phyloP scores from a whole-genome alignment of 2,888 invertebrate genomes.

The Blastobasis lacticolella region DNA sequence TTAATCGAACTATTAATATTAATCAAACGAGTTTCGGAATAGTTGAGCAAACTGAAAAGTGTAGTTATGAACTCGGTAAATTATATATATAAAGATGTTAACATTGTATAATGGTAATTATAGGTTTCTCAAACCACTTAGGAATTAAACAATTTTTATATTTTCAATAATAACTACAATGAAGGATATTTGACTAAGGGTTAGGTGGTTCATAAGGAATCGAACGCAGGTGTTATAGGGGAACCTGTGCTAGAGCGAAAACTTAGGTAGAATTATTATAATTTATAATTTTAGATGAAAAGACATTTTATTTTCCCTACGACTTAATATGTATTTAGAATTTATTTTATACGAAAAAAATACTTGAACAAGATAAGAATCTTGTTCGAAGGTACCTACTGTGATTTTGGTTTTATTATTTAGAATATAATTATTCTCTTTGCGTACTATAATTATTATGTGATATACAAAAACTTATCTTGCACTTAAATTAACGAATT shows the following conservation, averaged over 20 bases:
- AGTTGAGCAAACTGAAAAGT: constrained; percentile 21
- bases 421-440: constrained; percentile 58
- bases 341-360: constrained; percentile 63
- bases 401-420: constrained; percentile 73
- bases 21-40: constrained; percentile 6
- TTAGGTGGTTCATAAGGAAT: constrained; percentile 40
- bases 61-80: constrained; percentile 45
- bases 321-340: constrained; percentile 51
- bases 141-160: constrained; percentile 66
- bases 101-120: constrained; percentile 60
- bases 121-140: constrained; percentile 71
- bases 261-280: constrained; percentile 48
- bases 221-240: constrained; percentile 42
- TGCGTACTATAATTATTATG: constrained; percentile 59
- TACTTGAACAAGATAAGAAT: constrained; percentile 60
- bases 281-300: constrained; percentile 44
- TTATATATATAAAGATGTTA: constrained; percentile 65
- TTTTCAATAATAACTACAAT: constrained; percentile 62
- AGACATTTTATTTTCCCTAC: constrained; percentile 53
- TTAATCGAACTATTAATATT: constrained; percentile 53
- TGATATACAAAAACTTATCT: constrained; percentile 55
- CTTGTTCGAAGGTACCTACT: constrained; percentile 57
- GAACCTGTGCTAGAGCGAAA: constrained; percentile 44
- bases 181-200: constrained; percentile 60
- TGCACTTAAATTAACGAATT: constrained; percentile 32